Percentiles rank a stretch among this genome's conserved stretches.
Conservation (phyloP, 2,888 invertebrate species). For the Adelognathus sp. region DNA sequence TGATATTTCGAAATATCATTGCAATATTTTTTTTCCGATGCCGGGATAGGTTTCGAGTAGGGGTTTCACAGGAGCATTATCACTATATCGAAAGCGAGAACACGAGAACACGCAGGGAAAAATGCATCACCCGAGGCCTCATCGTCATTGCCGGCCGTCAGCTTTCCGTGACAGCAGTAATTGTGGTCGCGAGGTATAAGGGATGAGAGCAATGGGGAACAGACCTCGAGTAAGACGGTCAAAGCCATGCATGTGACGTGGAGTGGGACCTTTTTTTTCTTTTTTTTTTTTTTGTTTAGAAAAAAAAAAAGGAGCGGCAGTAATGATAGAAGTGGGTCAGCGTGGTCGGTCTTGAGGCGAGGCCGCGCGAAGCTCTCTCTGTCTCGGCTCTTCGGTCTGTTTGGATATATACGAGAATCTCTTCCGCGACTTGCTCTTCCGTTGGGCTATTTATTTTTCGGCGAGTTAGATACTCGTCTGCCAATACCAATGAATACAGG, state of each 20-base stretch:
- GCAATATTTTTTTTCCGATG: background rate
- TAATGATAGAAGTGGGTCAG: constrained; percentile 58
- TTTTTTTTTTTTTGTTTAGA: constrained; percentile 25
- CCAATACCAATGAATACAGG: background rate
- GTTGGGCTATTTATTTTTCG: background rate
- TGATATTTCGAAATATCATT: background rate
- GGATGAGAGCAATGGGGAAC: constrained; percentile 1
- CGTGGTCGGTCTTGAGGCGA: constrained; percentile 60
- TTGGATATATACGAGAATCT: background rate
- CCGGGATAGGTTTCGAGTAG: background rate
- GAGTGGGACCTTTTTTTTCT: constrained; percentile 13
- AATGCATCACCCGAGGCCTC: constrained; percentile 33
- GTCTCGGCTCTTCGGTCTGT: background rate
- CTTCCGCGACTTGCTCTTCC: background rate
- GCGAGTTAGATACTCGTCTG: background rate
- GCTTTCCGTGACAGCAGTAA: constrained; percentile 33
- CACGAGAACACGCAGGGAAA: background rate
- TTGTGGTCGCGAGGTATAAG: background rate
- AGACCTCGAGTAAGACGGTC: constrained; percentile 56
- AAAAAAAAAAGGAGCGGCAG: constrained; percentile 11
- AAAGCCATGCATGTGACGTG: constrained; percentile 58
- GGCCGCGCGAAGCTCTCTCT: constrained; percentile 58
- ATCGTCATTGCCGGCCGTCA: constrained; percentile 44
- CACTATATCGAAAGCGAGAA: background rate
- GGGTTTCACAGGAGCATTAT: background rate